Conservation (phyloP, 92 coral and sea anemone species). For the Actinostola sp. region DNA sequence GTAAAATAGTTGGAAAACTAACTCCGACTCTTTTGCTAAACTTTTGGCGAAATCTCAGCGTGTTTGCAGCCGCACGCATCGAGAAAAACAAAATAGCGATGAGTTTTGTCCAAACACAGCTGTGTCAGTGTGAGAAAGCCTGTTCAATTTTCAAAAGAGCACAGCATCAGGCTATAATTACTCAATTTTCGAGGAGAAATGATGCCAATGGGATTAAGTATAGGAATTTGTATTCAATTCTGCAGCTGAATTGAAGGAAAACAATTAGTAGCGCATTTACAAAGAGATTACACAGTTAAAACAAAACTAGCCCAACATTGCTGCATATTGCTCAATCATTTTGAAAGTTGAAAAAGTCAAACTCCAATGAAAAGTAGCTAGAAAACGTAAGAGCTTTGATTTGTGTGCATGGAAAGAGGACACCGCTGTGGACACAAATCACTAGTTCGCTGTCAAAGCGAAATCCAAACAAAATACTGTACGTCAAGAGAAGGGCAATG, state of each 20-base stretch:
- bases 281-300: slow-evolving; percentile 13
- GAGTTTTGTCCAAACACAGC: slow-evolving; percentile 5
- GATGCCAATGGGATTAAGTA: slow-evolving; percentile 10
- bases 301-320: neutral
- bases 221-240: slow-evolving; percentile 7
- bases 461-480: slow-evolving; percentile 31
- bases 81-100: slow-evolving; percentile 4
- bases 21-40: too few species aligned
- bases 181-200: neutral
- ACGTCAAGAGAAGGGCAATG: slow-evolving; percentile 29
- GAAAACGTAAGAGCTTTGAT: slow-evolving; percentile 4
- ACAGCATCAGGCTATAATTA: slow-evolving; percentile 1
- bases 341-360: neutral
- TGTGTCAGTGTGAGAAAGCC: neutral
- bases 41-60: slow-evolving; percentile 1
- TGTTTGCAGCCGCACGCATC: slow-evolving; percentile 2
- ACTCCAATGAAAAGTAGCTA: neutral
- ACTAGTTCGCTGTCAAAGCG: slow-evolving; percentile 2
- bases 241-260: slow-evolving; percentile 16
- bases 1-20: too few species aligned
- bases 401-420: neutral
- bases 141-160: neutral
- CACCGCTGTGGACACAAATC: neutral
- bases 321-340: slow-evolving; percentile 11
- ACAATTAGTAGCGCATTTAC: slow-evolving; percentile 35